Conservation (phyloP, 2,113 vertebrate species). For the Bubo bubo region DNA sequence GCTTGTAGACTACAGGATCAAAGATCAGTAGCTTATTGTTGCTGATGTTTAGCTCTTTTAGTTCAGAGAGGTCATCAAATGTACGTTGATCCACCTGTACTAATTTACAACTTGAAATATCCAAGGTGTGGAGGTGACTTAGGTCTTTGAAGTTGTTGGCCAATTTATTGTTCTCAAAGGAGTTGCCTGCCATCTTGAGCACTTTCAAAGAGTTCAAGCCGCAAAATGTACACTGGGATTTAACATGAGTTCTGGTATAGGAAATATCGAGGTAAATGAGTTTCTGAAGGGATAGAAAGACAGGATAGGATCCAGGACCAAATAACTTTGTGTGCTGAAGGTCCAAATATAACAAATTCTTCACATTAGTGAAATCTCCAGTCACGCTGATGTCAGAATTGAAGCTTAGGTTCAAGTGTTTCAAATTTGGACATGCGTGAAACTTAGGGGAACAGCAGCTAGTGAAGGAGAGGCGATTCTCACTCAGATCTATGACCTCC, state of each 20-base stretch:
- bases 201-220: conserved; percentile 69
- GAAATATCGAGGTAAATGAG: conserved; percentile 82
- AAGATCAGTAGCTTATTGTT: conserved; percentile 74
- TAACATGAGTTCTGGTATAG: conserved; percentile 58
- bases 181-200: conserved; percentile 79
- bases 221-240: conserved; percentile 59
- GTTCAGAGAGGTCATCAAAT: conserved; percentile 62
- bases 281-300: conserved; percentile 68
- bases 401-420: conserved; percentile 77
- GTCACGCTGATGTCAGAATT: conserved; percentile 60
- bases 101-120: conserved; percentile 78
- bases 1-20: conserved; percentile 32
- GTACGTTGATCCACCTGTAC: conserved; percentile 34
- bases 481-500: conserved; percentile 74
- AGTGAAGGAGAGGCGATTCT: conserved; percentile 55
- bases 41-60: conserved; percentile 75
- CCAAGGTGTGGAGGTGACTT: conserved; percentile 68
- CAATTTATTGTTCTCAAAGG: conserved; percentile 65
- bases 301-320: conserved; percentile 24
- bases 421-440: conserved; percentile 26
- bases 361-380: conserved; percentile 51
- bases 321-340: conserved; percentile 67
- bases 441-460: conserved; percentile 11
- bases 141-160: conserved; percentile 66
- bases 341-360: conserved; percentile 71